phyloP scores from a whole-genome alignment of 2,888 invertebrate species.

The Lamellibrachia columna region DNA sequence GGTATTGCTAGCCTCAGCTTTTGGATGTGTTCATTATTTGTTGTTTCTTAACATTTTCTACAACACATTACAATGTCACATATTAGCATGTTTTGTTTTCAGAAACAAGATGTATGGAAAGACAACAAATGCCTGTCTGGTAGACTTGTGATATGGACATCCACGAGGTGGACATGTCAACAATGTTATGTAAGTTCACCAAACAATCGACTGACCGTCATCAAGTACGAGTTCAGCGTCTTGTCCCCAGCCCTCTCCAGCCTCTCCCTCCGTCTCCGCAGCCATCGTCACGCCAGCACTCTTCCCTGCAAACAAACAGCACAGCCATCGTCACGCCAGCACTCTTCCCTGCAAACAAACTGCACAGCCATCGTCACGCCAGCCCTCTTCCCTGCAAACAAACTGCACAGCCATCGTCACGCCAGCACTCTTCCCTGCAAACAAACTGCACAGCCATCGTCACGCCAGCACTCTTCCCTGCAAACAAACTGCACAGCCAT shows the following conservation, averaged over 20 bases:
- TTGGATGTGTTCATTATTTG: too few relatives aligned
- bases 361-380: too few relatives aligned
- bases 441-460: neutral
- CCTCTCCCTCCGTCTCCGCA: constrained; percentile 21
- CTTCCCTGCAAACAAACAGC: neutral
- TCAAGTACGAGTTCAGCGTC: constrained; percentile 39
- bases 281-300: neutral
- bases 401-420: neutral
- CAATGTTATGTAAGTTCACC: neutral
- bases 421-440: neutral
- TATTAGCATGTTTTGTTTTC: too few relatives aligned
- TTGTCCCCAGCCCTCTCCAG: constrained; percentile 37
- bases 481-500: neutral
- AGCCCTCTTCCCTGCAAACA: neutral
- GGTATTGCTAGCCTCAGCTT: neutral
- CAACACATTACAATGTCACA: too few relatives aligned
- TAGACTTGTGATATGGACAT: too few relatives aligned
- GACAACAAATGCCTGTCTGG: too few relatives aligned
- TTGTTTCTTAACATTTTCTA: too few relatives aligned
- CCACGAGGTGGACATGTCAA: too few relatives aligned
- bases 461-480: neutral
- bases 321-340: neutral
- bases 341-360: too few relatives aligned
- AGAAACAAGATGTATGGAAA: too few relatives aligned
- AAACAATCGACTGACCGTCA: constrained; percentile 25